Evolutionary conservation across 2,888 invertebrate species (phyloP), one percentile per base, ranked within the genome.

Genomic region (Dicyrtoma fusca): DNA sequence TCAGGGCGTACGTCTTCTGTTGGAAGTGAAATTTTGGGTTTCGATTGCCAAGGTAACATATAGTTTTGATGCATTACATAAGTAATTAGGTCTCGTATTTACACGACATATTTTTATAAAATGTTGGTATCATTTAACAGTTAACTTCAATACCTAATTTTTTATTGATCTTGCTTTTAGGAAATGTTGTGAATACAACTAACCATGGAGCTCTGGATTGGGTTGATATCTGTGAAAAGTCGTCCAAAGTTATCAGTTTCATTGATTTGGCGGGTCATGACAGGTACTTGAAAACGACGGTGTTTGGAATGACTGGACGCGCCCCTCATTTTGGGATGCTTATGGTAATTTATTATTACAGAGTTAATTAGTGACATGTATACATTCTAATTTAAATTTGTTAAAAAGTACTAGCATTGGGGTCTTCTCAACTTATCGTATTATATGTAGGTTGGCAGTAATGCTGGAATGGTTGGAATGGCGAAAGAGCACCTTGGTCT

Each of bases 221-320:
- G 99, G 94, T 97, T 65, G 95, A 96, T 87, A 98, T 99, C 80
- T 98, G 98, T 84, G 94, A 97, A 84, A 93, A 93, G 83, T 94
- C 97, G 6, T 92, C 97, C 6, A 99, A 99, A 85, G 94, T 98
- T 59, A 95, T 99, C 78, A 97, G 97, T 65, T 98, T 98, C 85
- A 98, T 98, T 80, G 99, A 99, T 87, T 87, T 99, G 81, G 99
- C 99, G 62, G 99, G 99, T 0, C 99, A 99, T 86, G 99, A 99
- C 85, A 90, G 95, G 72, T 99, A 99, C 85, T 88, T 99, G 81
- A 99, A 99, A 86, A 99, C 99, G 25, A 99, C 99, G 1, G 75
- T 73, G 14, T 75, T 73, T 44, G 73, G 75, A 42, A 79, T 79
- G 77, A 77, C 77, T 44, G 98, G 98, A 4, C 98, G 99, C 86